These are phyloP conservation scores for Meganola albula DNA, from an alignment of 2,888 invertebrate species.

Conservation along the genomic window DNA sequence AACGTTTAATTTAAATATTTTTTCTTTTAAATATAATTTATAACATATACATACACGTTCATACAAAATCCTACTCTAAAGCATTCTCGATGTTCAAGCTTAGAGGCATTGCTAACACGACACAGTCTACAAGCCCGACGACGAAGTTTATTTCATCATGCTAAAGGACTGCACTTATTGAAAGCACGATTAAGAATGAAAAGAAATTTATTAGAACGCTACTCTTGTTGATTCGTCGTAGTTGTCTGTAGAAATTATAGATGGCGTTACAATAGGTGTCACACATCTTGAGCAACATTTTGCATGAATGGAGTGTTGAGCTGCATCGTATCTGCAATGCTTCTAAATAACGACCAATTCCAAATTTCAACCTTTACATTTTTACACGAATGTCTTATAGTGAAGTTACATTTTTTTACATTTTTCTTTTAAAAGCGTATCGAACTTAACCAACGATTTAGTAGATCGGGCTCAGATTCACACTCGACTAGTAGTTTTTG, in stretches of 20 bases:
- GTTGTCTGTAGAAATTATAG: too few relatives aligned
- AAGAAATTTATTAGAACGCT: too few relatives aligned
- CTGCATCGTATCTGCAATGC: too few relatives aligned
- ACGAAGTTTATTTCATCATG: too few relatives aligned
- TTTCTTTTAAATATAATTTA: slow-evolving; percentile 60
- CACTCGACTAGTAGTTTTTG: slow-evolving; percentile 61
- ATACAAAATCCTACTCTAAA: slow-evolving; percentile 66
- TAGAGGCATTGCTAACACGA: too few relatives aligned
- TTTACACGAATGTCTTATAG: slow-evolving; percentile 31
- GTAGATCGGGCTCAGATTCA: slow-evolving; percentile 57
- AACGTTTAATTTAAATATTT: slow-evolving; percentile 42
- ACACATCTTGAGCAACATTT: too few relatives aligned
- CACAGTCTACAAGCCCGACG: too few relatives aligned
- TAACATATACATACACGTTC: slow-evolving; percentile 70
- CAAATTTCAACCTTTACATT: slow-evolving; percentile 35
- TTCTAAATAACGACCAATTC: slow-evolving; percentile 38
- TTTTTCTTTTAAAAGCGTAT: slow-evolving; percentile 38
- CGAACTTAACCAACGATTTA: slow-evolving; percentile 34
- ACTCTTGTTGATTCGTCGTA: too few relatives aligned
- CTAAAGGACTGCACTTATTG: too few relatives aligned
- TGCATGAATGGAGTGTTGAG: too few relatives aligned
- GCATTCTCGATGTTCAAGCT: slow-evolving; percentile 64
- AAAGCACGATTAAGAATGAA: too few relatives aligned
- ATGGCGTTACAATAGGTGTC: too few relatives aligned
- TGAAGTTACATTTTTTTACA: slow-evolving; percentile 33